phyloP scores from a whole-genome alignment of 2,888 invertebrate genomes.

The Incurvaria masculella region DNA sequence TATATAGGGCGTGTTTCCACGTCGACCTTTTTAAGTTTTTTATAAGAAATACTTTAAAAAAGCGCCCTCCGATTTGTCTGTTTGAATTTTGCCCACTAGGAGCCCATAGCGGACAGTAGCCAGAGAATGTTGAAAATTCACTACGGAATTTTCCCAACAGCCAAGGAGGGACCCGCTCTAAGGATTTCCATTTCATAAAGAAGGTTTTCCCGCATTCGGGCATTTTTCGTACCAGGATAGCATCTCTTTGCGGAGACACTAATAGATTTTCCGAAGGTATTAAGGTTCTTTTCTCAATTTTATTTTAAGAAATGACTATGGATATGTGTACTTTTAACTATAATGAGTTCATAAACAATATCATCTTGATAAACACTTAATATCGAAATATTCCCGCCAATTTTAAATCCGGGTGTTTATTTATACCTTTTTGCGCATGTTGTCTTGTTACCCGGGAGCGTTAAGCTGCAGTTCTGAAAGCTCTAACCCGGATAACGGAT shows the following conservation, averaged over 20 bases:
- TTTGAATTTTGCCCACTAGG: constrained; percentile 51
- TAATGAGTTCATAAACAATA: no score
- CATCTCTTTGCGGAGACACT: constrained; percentile 23
- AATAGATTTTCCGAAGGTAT: no score
- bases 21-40: constrained; percentile 32
- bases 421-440: background rate
- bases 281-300: no score
- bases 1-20: constrained; percentile 18
- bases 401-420: background rate
- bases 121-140: constrained; percentile 35
- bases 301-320: no score
- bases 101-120: constrained; percentile 25
- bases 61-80: constrained; percentile 40
- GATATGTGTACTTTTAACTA: no score
- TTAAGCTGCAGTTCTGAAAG: constrained; percentile 16
- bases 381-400: no score
- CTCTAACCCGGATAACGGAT: constrained; percentile 22
- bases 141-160: constrained; percentile 19
- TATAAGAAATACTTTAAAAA: constrained; percentile 37
- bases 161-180: constrained; percentile 11
- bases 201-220: constrained; percentile 53
- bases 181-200: constrained; percentile 31
- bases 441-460: constrained; percentile 10
- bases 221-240: constrained; percentile 44
- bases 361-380: no score